Base-by-base conservation (phyloP, 2,888 invertebrate genomes). In the Ophion costatus region DNA sequence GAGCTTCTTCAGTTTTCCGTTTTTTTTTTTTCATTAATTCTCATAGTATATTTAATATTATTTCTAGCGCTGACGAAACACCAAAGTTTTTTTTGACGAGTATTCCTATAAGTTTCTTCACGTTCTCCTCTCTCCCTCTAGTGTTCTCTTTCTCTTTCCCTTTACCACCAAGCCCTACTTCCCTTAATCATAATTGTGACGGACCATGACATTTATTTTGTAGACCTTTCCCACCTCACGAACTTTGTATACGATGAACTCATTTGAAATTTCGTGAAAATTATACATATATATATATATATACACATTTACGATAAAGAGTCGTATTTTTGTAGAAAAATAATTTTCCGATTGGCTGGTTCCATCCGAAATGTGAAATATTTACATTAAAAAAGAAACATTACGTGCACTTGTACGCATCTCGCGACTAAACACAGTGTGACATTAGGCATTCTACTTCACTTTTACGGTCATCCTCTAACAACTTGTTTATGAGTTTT, bases 81-180 rank as follows among this genome's bases (percentile, higher is more conserved):
- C 66, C 84, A 82, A 84, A 84, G 74, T 69, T 66, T 33, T 51
- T 51, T 57, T 82, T 82, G 70, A 82, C 81, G 76, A 84, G 84
- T 84, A 82, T 84, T 84, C 75, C 63, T 66, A 79, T 64, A 73
- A 63, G 73, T 85, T 86, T 76, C 14, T 84, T 74, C 70, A 51
- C 83, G 73, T 63, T 71, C 87, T 64, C 73, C 77, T 78, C 73
- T 85, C 4, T 87, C 75, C 84, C 61, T 84, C 81, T 70, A 78
- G 86, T 42, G 66, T 77, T 29, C 71, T 87, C 66, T 80, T 82
- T 78, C 71, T 84, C 75, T 84, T 66, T 84, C 82, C 71, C 79
- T 86, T 42, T 74, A 77, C 83, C 57, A 66, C 63, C 75, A 45
- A 76, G 14, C 6, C 6, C 63, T 59, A 45, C 56, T 67, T 33